Evolutionary conservation across 2,797 vertebrate species (phyloP).

Genomic region (Pangasius krempfi): DNA sequence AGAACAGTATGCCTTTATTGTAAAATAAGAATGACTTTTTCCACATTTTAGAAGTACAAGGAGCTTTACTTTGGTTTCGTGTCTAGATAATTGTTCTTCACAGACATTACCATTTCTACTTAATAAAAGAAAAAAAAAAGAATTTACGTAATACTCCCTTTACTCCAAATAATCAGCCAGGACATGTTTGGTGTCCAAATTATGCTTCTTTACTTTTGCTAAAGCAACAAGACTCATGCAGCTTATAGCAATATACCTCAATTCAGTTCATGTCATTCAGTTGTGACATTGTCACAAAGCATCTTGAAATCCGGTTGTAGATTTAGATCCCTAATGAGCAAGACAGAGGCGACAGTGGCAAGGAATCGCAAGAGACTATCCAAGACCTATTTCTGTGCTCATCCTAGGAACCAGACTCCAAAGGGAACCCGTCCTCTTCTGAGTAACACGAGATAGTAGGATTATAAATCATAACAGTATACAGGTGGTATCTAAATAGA

Average conservation of each 20-base stretch:
- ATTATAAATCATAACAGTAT: not conserved
- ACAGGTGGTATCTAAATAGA: not conserved
- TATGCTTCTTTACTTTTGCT: not conserved
- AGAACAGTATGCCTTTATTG: too few species aligned
- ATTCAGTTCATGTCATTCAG: not conserved
- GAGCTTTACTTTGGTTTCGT: too few species aligned
- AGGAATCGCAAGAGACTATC: not conserved
- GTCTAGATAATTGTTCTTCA: too few species aligned
- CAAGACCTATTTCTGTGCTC: not conserved
- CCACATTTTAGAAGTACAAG: too few species aligned
- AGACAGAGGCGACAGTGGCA: not conserved
- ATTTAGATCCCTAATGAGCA: not conserved
- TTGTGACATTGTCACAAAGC: not conserved
- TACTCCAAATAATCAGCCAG: too few species aligned
- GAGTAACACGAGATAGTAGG: not conserved
- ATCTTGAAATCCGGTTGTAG: not conserved
- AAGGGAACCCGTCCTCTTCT: not conserved
- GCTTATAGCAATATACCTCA: not conserved
- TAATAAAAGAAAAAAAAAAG: not conserved
- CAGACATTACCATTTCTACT: not conserved
- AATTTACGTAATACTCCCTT: not conserved
- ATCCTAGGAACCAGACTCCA: not conserved
- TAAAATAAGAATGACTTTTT: not conserved
- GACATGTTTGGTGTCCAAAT: not conserved
- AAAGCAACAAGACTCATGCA: not conserved